These are phyloP conservation scores for Drosophila birchii DNA, from an alignment of 2,888 invertebrate genomes.

Conservation along the genomic window DNA sequence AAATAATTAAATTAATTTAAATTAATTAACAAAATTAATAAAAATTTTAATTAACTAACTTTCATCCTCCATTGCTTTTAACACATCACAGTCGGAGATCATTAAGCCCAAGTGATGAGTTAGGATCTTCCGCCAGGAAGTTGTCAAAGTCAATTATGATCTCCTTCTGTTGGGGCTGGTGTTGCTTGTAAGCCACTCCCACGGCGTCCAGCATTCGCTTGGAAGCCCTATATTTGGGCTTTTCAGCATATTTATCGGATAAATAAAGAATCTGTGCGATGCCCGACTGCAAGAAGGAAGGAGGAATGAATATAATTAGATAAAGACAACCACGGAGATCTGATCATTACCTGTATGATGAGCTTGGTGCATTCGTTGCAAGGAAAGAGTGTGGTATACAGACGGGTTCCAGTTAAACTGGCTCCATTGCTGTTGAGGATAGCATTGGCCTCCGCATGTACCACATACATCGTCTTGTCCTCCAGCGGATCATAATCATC, in stretches of 20 bases:
- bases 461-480: conserved; percentile 95
- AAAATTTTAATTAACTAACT: background rate
- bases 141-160: conserved; percentile 89
- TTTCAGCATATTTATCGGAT: conserved; percentile 92
- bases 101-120: conserved; percentile 19
- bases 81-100: conserved; percentile 16
- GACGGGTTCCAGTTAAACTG: conserved; percentile 90
- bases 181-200: conserved; percentile 89
- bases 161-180: conserved; percentile 87
- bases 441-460: conserved; percentile 99
- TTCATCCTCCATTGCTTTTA: background rate
- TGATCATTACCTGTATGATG: conserved; percentile 88
- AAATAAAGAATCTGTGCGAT: conserved; percentile 92
- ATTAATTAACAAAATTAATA: background rate
- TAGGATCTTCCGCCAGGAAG: conserved; percentile 69
- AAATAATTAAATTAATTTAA: background rate
- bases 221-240: conserved; percentile 89
- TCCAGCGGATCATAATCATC: conserved; percentile 86
- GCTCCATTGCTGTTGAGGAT: conserved; percentile 94
- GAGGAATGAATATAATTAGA: background rate
- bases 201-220: conserved; percentile 93
- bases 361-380: conserved; percentile 99
- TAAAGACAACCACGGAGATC: background rate
- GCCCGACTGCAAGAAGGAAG: conserved; percentile 88
- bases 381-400: conserved; percentile 96